phyloP scores from a whole-genome alignment of 2,888 invertebrate species.

The Plebejus melissa region DNA sequence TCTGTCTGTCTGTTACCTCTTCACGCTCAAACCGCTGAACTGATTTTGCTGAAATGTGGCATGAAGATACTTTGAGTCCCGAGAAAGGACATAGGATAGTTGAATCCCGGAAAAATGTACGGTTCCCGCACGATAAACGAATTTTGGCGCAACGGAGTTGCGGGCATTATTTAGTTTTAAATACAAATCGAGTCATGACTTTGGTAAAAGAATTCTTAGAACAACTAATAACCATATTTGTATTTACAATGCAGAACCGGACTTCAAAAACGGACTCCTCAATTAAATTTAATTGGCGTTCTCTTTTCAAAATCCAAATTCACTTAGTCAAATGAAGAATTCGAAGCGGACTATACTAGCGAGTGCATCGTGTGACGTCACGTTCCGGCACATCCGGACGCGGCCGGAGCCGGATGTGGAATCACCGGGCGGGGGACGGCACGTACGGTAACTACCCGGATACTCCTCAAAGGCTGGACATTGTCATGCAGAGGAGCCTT shows the following conservation, averaged over 20 bases:
- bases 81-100: no score
- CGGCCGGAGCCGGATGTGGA: background rate
- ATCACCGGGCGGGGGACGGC: background rate
- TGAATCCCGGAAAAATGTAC: no score
- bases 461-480: conserved; percentile 10
- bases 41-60: no score
- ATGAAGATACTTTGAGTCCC: no score
- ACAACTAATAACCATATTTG: no score
- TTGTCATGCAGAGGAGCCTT: background rate
- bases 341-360: background rate
- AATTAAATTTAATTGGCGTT: conserved; percentile 2
- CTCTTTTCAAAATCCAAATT: background rate
- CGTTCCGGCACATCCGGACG: background rate
- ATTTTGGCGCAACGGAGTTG: no score
- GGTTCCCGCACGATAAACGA: no score
- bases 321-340: background rate
- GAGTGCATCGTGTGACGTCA: background rate
- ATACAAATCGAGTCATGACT: background rate
- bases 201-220: background rate
- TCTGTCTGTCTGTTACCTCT: no score
- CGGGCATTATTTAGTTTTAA: no score
- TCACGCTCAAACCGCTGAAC: no score
- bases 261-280: background rate
- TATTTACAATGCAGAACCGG: background rate
- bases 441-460: conserved; percentile 16